Conservation (phyloP, 2,113 vertebrate genomes). For the Poeciliopsis prolifica region DNA sequence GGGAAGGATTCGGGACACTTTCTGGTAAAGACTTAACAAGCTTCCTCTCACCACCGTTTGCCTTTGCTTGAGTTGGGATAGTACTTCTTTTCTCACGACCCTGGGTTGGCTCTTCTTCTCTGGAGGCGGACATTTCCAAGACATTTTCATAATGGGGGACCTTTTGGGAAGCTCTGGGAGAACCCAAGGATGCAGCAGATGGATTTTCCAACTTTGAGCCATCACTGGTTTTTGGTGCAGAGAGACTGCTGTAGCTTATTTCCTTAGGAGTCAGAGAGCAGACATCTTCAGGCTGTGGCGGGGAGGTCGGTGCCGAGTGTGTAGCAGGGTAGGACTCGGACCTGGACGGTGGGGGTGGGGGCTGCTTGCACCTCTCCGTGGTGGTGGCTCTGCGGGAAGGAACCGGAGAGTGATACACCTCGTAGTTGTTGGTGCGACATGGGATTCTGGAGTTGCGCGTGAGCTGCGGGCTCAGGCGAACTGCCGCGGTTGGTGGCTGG, state of each 20-base stretch:
- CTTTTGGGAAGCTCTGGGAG: constrained; percentile 61
- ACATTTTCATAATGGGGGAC: constrained; percentile 82
- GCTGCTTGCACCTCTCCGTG: constrained; percentile 75
- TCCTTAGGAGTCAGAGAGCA: constrained; percentile 68
- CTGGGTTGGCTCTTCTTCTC: constrained; percentile 49
- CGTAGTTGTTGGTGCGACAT: constrained; percentile 89
- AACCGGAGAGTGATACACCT: constrained; percentile 87
- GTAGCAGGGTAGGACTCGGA: constrained; percentile 78
- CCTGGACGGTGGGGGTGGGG: constrained; percentile 71
- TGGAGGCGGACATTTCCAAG: constrained; percentile 47
- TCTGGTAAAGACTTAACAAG: constrained; percentile 68
- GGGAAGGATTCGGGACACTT: constrained; percentile 48
- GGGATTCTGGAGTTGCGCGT: constrained; percentile 90
- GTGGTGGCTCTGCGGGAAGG: constrained; percentile 81
- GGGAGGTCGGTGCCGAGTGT: constrained; percentile 81
- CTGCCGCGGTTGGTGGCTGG: constrained; percentile 66
- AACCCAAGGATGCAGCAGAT: constrained; percentile 43
- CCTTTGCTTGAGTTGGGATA: constrained; percentile 65
- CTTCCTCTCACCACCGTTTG: constrained; percentile 66
- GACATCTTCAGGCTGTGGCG: constrained; percentile 74
- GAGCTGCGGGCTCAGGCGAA: constrained; percentile 90
- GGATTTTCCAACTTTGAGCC: constrained; percentile 59
- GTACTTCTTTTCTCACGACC: constrained; percentile 70
- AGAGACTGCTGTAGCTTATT: constrained; percentile 71
- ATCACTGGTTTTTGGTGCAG: constrained; percentile 69